Base-by-base conservation (phyloP, 1,140 invertebrate genomes). In the Brachionus koreanus region DNA sequence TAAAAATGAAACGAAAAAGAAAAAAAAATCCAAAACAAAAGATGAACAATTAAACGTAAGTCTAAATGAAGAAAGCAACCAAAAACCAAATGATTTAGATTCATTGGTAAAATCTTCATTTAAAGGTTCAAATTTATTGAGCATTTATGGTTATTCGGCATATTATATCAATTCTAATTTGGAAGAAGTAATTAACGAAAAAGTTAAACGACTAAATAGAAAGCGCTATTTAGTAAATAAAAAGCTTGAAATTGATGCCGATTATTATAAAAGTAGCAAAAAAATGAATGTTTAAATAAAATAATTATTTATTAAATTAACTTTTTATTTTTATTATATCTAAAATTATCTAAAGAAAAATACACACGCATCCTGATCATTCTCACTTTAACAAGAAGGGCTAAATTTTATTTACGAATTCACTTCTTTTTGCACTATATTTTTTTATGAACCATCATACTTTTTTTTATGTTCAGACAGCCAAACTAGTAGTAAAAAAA, bases 141-240 rank as follows among this genome's bases (percentile, higher is more conserved):
- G 42, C n/a, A 42, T 82, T 16, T 43, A 82, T 43, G 79, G 79
- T 35, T 82, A 82, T 67, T 43, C 57, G 35, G 61, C 76, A 33
- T 79, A 79, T 79, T 61, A 65, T 19, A 79, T 79, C n/a, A 79
- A 79, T 23, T 57, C 76, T 10, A 65, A 79, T 37, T 25, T 79
- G 5, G 19, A 79, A 65, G 61, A 79, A 42, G 29, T 35, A 13
- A 79, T 79, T 57, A 37, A 79, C 49, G 76, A 79, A 65, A 79
- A 79, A 65, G 61, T 61, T 39, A 79, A 79, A 43, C 46, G 49
- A 29, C 16, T 61, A 4, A 79, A 63, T 16, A 79, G 39, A 65
- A 79, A 79, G 61, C 46, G 76, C 2, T 61, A 23, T 65, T 39
- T 61, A 33, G 49, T 61, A 12, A 42, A 43, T 39, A 79, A 79